Base-by-base conservation (phyloP, 2,888 invertebrate genomes). In the Zeuzera pyrina region DNA sequence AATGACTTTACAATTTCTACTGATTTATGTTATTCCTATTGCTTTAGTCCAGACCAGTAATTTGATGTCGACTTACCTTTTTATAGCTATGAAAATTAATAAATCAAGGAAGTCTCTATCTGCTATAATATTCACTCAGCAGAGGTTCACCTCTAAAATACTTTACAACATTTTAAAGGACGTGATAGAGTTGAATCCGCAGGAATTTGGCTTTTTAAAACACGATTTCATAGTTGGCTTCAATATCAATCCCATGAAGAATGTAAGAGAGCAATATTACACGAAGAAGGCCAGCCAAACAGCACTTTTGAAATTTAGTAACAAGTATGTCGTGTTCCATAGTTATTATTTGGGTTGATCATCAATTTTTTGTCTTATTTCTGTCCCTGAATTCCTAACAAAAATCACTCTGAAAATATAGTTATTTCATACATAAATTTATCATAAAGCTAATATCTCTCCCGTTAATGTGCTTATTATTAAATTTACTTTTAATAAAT, bases 171-270 rank as follows among this genome's bases (percentile, higher is more conserved):
- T 93, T 2, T 48, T 94, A 3, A 84, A 87, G 35, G 68, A 78
- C 1, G 85, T 85, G 1, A 72, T 67, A 6, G 47, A 77, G 12
- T 21, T 36, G 0, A 71, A 86, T 38, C 70, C 84, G 0, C 29
- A 38, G 2, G 68, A 85, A 7, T 88, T 87, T 41, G 69, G 70
- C 0, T 87, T 90, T 44, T 51, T 92, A 0, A 79, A 85, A 37
- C 86, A 91, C 0, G 90, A 92, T 47, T 95, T 89, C 54, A 79
- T 94, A 31, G 87, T 93, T 0, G 94, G 95, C 0, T 85, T 81
- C 35, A 86, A 86, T 34, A 58, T 73, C 2, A 86, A 87, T 57
- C 87, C 89, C 0, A 78, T 72, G 21, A 87, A 85, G 44, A 72
- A 73, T 37, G 85, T 86, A 0, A 70, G 86, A 32, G 89, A 90